Evolutionary conservation across 1,140 invertebrate genomes (phyloP).

Genomic region (Sycophila sp.): DNA sequence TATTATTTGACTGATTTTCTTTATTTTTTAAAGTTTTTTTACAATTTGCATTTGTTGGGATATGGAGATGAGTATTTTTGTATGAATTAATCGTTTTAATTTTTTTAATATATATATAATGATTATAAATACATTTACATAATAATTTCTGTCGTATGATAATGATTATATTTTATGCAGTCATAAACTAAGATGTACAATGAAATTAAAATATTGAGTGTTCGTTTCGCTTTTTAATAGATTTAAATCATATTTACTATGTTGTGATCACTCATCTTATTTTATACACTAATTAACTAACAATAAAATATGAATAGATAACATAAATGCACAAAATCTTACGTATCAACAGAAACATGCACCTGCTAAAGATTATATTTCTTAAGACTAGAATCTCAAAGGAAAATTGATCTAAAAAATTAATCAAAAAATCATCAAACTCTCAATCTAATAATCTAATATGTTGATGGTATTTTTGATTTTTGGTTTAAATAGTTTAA

Average conservation of each 20-base stretch:
- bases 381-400: conserved; percentile 12
- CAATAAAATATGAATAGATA: background rate
- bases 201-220: too few species aligned
- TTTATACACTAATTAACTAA: conserved; percentile 1
- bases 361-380: background rate
- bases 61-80: too few species aligned
- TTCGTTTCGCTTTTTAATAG: too few species aligned
- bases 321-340: background rate
- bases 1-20: too few species aligned
- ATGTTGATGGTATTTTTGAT: background rate
- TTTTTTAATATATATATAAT: background rate
- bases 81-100: background rate
- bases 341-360: background rate
- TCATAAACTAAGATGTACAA: too few species aligned
- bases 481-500: background rate
- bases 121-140: background rate
- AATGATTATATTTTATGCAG: too few species aligned
- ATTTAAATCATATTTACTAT: too few species aligned
- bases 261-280: too few species aligned
- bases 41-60: too few species aligned
- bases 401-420: conserved; percentile 24
- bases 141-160: too few species aligned
- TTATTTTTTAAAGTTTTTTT: background rate
- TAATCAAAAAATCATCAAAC: too few species aligned
- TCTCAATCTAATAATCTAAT: too few species aligned